Evolutionary conservation across 2,888 invertebrate species (phyloP), one percentile per base, ranked within the genome.

Genomic region (Drosophila incognita): DNA sequence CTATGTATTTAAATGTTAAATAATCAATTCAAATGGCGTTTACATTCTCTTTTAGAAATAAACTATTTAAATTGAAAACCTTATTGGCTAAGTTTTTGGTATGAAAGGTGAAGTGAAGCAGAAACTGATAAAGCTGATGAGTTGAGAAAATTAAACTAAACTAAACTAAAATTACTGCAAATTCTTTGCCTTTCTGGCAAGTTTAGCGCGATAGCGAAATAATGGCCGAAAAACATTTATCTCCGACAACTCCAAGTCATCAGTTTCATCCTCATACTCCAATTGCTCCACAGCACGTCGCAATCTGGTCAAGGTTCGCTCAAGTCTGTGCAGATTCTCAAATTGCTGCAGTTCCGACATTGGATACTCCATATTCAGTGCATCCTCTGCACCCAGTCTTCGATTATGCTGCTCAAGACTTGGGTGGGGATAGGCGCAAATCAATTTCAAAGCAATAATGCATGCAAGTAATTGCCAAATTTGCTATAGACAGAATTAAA

Each of bases 151-250:
- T 24, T 56, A 38, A 27, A 54, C 27, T 27, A 27, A 38, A 38
- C 35, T 60, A 65, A 61, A 42, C 53, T 35, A 46, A n/a, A 82
- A 76, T 48, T 81, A 82, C 46, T 74, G 76, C 31, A 61, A 82
- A 60, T 69, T 84, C 48, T 81, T 77, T 11, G 82, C 83, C 53
- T 83, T 82, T 57, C 89, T 89, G 24, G 91, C 81, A 68, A 89
- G 79, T 31, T 91, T 87, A 4, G 89, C 87, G 6, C 92, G 90
- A 79, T 93, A 92, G 4, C 92, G 91, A 67, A 93, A 93, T 0
- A 93, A 76, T 18, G 92, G 92, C 4, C 93, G 87, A 74, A 93
- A 93, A 0, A 93, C 82, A 74, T 93, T 92, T 0, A 93, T 86
- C 74, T 93, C 92, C 0, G 93, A 92, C 33, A 93, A 57, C 59